A percentile compares a stretch with the other conserved stretches of the same genome.
Conservation (phyloP, 1,140 invertebrate species). For the Cydia fagiglandana region DNA sequence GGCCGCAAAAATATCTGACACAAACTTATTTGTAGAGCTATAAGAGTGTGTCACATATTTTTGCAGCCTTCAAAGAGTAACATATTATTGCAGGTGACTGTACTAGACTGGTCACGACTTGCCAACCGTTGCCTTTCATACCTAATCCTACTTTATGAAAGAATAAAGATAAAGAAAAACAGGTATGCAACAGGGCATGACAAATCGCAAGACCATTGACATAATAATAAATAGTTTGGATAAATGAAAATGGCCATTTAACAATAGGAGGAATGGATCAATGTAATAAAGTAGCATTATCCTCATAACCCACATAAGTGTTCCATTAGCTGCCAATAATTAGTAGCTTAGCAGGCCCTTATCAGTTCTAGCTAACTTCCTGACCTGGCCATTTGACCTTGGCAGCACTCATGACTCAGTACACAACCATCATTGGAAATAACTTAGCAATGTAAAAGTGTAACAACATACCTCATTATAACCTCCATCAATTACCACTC, state of each 20-base stretch:
- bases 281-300: conserved; percentile 3
- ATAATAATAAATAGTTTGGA: neutral
- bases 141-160: too few relatives aligned
- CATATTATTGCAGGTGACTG: too few relatives aligned
- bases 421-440: conserved; percentile 28
- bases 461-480: conserved; percentile 69
- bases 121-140: too few relatives aligned
- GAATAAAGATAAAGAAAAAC: too few relatives aligned
- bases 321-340: conserved; percentile 16
- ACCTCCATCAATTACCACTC: conserved; percentile 75
- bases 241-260: neutral
- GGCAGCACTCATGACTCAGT: conserved; percentile 50
- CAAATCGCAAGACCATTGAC: too few relatives aligned
- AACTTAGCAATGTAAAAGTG: conserved; percentile 24
- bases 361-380: conserved; percentile 26
- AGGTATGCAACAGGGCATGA: too few relatives aligned
- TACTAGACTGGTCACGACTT: too few relatives aligned
- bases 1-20: too few relatives aligned
- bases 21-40: too few relatives aligned
- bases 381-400: conserved; percentile 59
- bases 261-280: neutral
- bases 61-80: too few relatives aligned
- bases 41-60: too few relatives aligned
- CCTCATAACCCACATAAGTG: conserved; percentile 9
- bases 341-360: conserved; percentile 21